These are phyloP conservation scores for Muscidifurax raptorellus DNA, from an alignment of 1,140 invertebrate genomes.

Conservation along the genomic window DNA sequence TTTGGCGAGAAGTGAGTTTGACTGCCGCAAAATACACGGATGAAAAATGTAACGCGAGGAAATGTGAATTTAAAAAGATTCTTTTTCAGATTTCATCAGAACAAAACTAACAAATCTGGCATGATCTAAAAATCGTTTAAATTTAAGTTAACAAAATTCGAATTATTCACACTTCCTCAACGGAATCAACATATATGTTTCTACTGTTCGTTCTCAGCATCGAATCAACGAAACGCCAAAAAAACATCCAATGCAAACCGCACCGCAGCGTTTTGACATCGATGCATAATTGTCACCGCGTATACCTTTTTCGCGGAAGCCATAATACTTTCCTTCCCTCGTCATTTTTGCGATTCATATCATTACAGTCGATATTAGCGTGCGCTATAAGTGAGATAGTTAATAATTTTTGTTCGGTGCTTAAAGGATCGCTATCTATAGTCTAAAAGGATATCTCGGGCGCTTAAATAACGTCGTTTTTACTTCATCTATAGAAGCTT, in stretches of 20 bases:
- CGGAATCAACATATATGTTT: no score
- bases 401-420: constrained; percentile 15
- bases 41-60: no score
- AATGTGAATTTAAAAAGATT: neutral
- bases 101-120: neutral
- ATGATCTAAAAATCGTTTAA: no score
- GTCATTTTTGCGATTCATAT: neutral
- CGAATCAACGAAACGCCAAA: neutral
- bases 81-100: neutral
- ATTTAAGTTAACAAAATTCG: no score
- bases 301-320: constrained; percentile 7
- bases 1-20: neutral
- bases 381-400: constrained; percentile 20
- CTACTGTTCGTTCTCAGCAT: no score
- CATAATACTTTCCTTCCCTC: constrained; percentile 3
- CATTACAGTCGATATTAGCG: constrained; percentile 15
- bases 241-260: neutral
- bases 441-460: constrained; percentile 17
- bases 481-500: neutral
- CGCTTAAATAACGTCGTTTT: neutral
- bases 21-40: neutral
- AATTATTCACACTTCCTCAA: neutral
- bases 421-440: constrained; percentile 22
- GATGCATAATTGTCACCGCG: neutral
- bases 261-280: no score